Conservation (phyloP, 2,113 vertebrate genomes). For the Tamias sibiricus region DNA sequence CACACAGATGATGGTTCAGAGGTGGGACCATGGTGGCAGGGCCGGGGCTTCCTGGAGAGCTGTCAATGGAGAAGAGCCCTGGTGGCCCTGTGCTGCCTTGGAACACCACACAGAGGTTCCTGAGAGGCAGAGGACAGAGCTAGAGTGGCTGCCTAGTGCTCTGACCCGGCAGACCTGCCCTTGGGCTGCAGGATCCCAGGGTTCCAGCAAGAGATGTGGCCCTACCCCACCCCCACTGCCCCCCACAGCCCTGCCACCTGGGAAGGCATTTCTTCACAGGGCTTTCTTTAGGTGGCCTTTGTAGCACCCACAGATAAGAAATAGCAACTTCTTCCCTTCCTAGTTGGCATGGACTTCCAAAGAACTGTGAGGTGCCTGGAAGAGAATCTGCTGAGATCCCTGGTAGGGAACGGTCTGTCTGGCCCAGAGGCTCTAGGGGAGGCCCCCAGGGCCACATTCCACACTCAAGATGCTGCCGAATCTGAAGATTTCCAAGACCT, state of each 20-base stretch:
- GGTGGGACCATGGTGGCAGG: no score
- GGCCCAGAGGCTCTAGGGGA: background rate
- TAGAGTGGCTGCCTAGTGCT: background rate
- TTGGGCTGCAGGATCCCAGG: background rate
- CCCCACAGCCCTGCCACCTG: background rate
- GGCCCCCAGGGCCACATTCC: background rate
- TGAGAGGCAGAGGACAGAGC: background rate
- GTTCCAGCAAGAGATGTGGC: background rate
- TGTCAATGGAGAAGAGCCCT: background rate
- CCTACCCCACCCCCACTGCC: background rate
- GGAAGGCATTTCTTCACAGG: background rate
- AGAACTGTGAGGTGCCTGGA: background rate
- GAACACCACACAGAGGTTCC: background rate
- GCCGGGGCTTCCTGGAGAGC: background rate
- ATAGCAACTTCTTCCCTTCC: background rate
- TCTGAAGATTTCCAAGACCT: background rate
- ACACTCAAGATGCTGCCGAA: background rate
- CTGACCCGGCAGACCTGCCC: accelerated
- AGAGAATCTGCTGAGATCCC: background rate
- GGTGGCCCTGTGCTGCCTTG: background rate
- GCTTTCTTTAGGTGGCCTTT: background rate
- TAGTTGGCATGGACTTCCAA: background rate
- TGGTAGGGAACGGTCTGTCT: background rate
- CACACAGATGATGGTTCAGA: no score
- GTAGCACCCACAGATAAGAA: background rate